Conservation (phyloP, 2,113 vertebrate genomes). For the Shinisaurus crocodilurus region DNA sequence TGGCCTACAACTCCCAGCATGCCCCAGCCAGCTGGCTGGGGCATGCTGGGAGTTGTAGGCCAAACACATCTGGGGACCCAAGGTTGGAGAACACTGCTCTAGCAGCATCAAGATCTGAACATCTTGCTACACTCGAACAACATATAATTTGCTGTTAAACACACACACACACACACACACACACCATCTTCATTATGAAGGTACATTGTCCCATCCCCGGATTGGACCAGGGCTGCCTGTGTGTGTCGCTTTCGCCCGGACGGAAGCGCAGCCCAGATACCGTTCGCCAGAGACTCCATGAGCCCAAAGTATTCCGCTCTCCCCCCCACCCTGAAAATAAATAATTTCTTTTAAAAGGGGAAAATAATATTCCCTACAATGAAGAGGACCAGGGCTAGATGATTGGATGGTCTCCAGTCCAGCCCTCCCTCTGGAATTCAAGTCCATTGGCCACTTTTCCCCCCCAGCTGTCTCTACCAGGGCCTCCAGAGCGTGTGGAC, state of each 20-base stretch:
- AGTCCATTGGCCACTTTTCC: accelerated
- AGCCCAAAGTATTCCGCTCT: slow-evolving; percentile 41
- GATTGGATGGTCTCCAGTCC: slow-evolving; percentile 52
- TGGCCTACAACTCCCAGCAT: no score
- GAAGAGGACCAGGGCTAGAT: slow-evolving; percentile 55
- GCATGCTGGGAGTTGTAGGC: no score
- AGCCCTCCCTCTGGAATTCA: slow-evolving; percentile 62
- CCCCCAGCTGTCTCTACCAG: slow-evolving; percentile 63
- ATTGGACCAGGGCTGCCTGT: background rate
- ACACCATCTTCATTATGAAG: slow-evolving; percentile 48
- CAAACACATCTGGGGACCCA: no score
- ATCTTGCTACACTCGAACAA: background rate
- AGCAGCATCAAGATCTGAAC: background rate
- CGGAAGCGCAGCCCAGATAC: slow-evolving; percentile 21
- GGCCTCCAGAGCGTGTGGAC: slow-evolving; percentile 69
- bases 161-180: background rate
- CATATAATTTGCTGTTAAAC: background rate
- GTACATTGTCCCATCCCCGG: background rate
- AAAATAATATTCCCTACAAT: slow-evolving; percentile 61
- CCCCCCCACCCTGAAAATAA: slow-evolving; percentile 27
- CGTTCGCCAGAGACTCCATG: slow-evolving; percentile 33
- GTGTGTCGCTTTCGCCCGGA: background rate
- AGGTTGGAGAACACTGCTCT: no score
- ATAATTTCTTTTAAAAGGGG: background rate
- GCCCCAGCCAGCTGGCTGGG: no score